Evolutionary conservation across 2,113 vertebrate species (phyloP), one percentile per base, ranked within the genome.

Genomic region (Chiloscyllium plagiosum): DNA sequence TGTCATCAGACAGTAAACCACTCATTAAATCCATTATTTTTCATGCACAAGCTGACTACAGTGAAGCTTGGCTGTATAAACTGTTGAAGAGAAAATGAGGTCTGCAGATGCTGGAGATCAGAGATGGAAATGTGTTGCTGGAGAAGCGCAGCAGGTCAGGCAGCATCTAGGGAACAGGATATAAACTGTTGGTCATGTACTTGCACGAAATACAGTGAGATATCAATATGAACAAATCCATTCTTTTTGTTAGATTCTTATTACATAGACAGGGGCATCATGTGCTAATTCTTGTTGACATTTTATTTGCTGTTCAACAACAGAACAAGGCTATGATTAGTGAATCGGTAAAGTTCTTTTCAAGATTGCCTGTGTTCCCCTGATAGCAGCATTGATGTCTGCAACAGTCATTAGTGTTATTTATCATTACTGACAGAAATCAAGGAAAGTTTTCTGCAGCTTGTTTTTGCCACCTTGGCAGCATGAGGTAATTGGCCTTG

Each of bases 391-490:
- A 98, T 98, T 98, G 98, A 97, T 96, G 97, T 97, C 97, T 98
- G 97, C 97, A 97, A 97, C 97, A 97, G 97, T 97, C 97, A 97
- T 97, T 98, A 98, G 97, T 97, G 97, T 97, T 97, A 97, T 98
- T 98, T 98, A 97, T 98, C 98, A 98, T 98, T 97, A 98, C 96
- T 97, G 97, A 97, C 98, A 98, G 97, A 97, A 97, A 92, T 97
- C 97, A 96, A 96, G 96, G 97, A 97, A 96, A 97, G 97, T 97
- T 97, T 98, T 97, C 97, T 96, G 96, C 97, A 96, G 97, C 97
- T 98, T 97, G 97, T 97, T 97, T 98, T 97, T 97, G 98, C 98
- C 97, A 98, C 97, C 97, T 98, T 98, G 98, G 96, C 96, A 97
- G 92, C 94, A 97, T 96, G 97, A 97, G 96, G 97, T 97, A 97